These are phyloP conservation scores for Rhysida immarginata DNA, from an alignment of 1,140 invertebrate species.

Conservation along the genomic window DNA sequence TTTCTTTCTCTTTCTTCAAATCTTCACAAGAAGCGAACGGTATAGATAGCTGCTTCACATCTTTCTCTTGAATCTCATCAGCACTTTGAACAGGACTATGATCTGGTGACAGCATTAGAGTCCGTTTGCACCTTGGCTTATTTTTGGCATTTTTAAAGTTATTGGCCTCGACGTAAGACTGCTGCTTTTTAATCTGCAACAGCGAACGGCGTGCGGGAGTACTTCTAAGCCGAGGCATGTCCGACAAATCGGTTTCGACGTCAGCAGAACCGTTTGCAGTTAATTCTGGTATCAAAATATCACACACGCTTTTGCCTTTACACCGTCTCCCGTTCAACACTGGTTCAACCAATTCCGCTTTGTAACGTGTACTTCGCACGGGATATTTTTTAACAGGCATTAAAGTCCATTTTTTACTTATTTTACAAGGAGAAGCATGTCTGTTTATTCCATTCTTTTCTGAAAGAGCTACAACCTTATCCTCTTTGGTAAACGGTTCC, in stretches of 20 bases:
- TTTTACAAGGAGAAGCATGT: neutral
- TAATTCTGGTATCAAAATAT: neutral
- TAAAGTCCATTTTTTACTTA: slow-evolving; percentile 1
- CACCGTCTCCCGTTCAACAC: neutral
- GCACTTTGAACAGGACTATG: too few relatives aligned
- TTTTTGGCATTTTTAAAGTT: too few relatives aligned
- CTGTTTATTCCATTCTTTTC: neutral
- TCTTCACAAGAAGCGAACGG: too few relatives aligned
- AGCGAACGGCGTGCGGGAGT: neutral
- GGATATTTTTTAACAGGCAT: slow-evolving; percentile 1
- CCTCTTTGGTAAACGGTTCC: too few relatives aligned
- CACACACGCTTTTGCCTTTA: neutral
- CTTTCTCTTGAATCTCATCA: too few relatives aligned
- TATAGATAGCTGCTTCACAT: too few relatives aligned
- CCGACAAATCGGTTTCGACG: neutral
- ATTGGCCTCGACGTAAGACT: neutral
- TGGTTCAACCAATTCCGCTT: neutral
- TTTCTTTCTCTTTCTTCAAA: too few relatives aligned
- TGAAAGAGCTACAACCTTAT: neutral
- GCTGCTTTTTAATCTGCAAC: neutral
- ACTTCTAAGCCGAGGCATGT: neutral
- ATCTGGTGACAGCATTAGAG: too few relatives aligned
- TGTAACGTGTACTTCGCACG: slow-evolving; percentile 4
- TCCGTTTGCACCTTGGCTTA: too few relatives aligned
- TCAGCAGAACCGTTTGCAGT: neutral